These are phyloP conservation scores for Augochlora pura DNA, from an alignment of 1,140 invertebrate genomes.

Conservation along the genomic window DNA sequence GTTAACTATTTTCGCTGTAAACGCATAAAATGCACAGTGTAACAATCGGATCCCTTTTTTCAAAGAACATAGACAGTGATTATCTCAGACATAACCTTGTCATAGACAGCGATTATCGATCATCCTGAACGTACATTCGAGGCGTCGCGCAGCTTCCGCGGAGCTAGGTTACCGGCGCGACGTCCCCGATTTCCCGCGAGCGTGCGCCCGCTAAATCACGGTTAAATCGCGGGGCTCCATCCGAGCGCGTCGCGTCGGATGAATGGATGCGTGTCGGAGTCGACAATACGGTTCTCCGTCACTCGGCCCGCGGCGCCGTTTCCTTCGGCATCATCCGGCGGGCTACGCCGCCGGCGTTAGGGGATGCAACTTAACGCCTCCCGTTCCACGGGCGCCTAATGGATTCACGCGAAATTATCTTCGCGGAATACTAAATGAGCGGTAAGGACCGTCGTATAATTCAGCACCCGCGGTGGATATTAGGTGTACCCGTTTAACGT, in stretches of 20 bases:
- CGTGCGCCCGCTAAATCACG: slow-evolving; percentile 19
- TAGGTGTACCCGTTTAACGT: slow-evolving; percentile 67
- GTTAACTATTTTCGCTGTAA: too few species aligned
- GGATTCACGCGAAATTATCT: slow-evolving; percentile 66
- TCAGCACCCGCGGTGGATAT: slow-evolving; percentile 60
- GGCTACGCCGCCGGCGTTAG: background rate
- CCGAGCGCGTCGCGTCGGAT: too few species aligned
- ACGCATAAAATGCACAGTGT: too few species aligned
- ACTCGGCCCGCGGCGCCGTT: slow-evolving; percentile 10
- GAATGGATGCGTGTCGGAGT: slow-evolving; percentile 9
- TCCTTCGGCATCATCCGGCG: slow-evolving; percentile 12
- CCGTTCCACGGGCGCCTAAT: slow-evolving; percentile 40
- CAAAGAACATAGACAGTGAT: too few species aligned
- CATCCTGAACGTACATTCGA: too few species aligned
- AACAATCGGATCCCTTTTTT: too few species aligned
- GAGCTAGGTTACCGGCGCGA: too few species aligned
- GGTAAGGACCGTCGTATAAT: slow-evolving; percentile 66
- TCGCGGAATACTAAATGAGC: slow-evolving; percentile 67
- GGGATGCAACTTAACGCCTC: slow-evolving; percentile 51
- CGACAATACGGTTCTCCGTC: background rate
- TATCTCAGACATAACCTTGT: too few species aligned
- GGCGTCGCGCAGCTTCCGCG: too few species aligned
- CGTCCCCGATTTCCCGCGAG: background rate
- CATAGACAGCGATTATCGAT: too few species aligned
- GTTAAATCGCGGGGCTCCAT: background rate